Base-by-base conservation (phyloP, 2,888 invertebrate genomes). In the Macrophya alboannulata region DNA sequence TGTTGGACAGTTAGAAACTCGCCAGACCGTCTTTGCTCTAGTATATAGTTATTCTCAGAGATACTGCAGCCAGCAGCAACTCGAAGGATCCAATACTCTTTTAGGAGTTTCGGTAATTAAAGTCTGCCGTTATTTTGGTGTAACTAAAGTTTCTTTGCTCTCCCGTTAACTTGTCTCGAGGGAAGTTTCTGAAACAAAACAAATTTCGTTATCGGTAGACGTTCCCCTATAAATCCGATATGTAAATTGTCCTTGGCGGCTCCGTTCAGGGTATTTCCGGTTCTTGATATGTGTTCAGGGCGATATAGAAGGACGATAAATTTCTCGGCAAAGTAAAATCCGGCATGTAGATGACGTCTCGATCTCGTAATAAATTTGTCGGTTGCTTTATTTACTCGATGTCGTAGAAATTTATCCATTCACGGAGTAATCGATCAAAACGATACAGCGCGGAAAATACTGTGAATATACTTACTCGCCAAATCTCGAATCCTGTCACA, bases 1-100 rank as follows among this genome's bases (percentile, higher is more conserved):
- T 81, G 81, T 81, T 81, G 81, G 81, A 81, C 81, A 81, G 81
- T 81, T 62, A 62, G 81, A 43, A 81, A 81, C 81, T 81, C 62
- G 62, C 51, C 15, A 81, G 81, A 81, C 81, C 62, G 43, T 62
- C 62, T 81, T 62, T 81, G 25, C 81, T 21, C 10, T n/a, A 10
- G 79, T 37, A n/a, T 72, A n/a, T 48, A 79, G 79, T 79, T 79
- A 79, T 59, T 55, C 59, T 55, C 40, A 17, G n/a, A 59, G 79
- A 21, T 71, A 37, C 55, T 51, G 10, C 31, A 51, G 51, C 55
- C 31, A 31, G 10, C 31, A 51, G 51, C 55, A 51, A 31, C 77
- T 55, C 45, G 51, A 17, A 51, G 77, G 77, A 77, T 17, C 81
- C 59, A 25, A 81, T 81, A 81, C 81, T 62, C 62, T 81, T 62